Percentiles rank a stretch among this genome's conserved stretches.
These are phyloP conservation scores for Phrynocephalus guinanensis DNA, from an alignment of 2,797 vertebrate species.

Conservation along the genomic window DNA sequence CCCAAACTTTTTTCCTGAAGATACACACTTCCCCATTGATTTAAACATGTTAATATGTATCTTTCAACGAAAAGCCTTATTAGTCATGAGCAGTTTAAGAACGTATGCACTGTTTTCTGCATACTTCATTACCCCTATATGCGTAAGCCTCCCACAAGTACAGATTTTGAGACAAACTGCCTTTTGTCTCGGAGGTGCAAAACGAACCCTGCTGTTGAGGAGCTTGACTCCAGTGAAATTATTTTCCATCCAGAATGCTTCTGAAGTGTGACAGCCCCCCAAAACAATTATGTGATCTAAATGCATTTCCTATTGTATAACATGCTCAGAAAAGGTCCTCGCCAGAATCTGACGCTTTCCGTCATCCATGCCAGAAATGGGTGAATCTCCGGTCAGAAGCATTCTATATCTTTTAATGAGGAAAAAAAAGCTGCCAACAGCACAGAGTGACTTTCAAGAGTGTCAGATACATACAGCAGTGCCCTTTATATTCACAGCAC, in stretches of 20 bases:
- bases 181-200: too few relatives aligned
- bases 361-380: constrained; percentile 47
- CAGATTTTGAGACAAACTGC: too few relatives aligned
- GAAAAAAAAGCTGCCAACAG: constrained; percentile 18
- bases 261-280: background rate
- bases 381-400: constrained; percentile 38
- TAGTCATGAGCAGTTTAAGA: background rate
- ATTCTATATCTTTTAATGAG: constrained; percentile 7
- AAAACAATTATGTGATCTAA: constrained; percentile 52
- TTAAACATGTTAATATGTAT: too few relatives aligned
- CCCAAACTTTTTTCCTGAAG: too few relatives aligned
- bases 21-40: too few relatives aligned
- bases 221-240: background rate
- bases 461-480: background rate
- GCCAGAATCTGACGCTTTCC: background rate
- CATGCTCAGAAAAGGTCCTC: background rate
- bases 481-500: background rate
- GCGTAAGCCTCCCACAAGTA: too few relatives aligned
- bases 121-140: background rate
- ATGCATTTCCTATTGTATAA: constrained; percentile 26
- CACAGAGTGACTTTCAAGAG: constrained; percentile 10
- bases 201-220: background rate
- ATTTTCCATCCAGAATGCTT: background rate
- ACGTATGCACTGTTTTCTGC: background rate
- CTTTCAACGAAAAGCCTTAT: too few relatives aligned